Base-by-base conservation (phyloP, 2,113 vertebrate genomes). In the Vimba vimba region DNA sequence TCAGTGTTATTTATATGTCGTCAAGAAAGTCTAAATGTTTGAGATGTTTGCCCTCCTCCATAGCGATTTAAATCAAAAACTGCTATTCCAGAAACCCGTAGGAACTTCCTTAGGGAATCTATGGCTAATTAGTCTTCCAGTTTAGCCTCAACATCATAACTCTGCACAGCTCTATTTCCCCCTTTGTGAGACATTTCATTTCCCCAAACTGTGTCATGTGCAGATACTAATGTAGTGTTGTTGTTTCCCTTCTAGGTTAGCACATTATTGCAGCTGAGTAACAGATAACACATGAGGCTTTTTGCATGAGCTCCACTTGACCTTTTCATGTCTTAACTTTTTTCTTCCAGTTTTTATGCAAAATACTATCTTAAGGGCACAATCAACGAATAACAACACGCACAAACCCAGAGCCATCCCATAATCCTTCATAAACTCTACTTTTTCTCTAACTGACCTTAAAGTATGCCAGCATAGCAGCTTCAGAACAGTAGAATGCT, bases 261-360 rank as follows among this genome's bases (percentile, higher is more conserved):
- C 12, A 60, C 33, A 60, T 59, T 62, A 79, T 79, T 79, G 57
- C 78, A 81, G n/a, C 39, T 30, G 60, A 47, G 39, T 47, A 45
- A 62, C 23, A 33, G 43, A 52, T 33, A 82, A 80, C 4, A 11
- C 15, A 85, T 23, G 17, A 80, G n/a, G 13, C 21, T n/a, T 36
- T 50, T 57, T 64, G 47, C 6, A 84, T 23, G 33, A 80, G 66
- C 62, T 64, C 55, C 78, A 69, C 68, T 64, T 82, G 57, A 82
- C 57, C 66, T 75, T 47, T 64, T 52, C 57, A 66, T 50, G 4
- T 50, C 39, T 86, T 25, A 62, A 71, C 57, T 50, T 66, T 39
- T 80, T 17, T 74, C n/a, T 45, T 52, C 43, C 64, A 82, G 85
- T 92, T 89, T 86, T 64, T 66, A 81, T 81, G 45, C 21, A 50